Base-by-base conservation (phyloP, 1,140 invertebrate species). In the Drosophila sp. region DNA sequence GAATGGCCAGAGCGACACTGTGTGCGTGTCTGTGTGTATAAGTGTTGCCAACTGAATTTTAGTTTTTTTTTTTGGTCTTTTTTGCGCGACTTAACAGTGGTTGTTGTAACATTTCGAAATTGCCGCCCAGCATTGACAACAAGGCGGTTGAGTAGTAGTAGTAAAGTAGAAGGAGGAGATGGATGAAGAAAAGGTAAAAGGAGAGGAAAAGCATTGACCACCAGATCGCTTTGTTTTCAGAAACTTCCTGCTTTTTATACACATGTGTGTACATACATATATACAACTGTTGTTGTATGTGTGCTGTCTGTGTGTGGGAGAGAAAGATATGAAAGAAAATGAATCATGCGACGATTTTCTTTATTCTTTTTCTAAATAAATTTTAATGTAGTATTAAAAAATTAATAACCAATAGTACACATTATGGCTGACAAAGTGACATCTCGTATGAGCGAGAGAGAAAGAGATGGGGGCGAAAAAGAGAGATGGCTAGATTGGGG, bases 11-110 rank as follows among this genome's bases (percentile, higher is more conserved):
- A 32, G 2, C 10, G 56, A 58, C 32, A 25, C 7, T 1, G 32
- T 35, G 17, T 33, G 33, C 23, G 56, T 25, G 56, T 35, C 3
- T 33, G 30, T 57, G 32, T 58, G 56, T 58, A 38, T 55, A 25
- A 75, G 84, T 79, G 84, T 86, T 86, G 82, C 82, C 82, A 86
- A 89, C 82, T 89, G 76, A 76, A 72, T 79, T 79, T 75, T 61
- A 27, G 23, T 27, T 25, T 50, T 50, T 50, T 47, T 47, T 44
- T 50, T 50, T 50, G 8, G 7, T 8, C 32, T 32, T 58, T 82
- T 86, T 86, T 69, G 79, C 84, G 82, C 82, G 82, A 74, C 72
- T 47, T 79, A 76, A 89, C 71, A 73, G 79, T 81, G 67, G 78
- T 86, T 81, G 78, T 85, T 87, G 82, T 87, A 79, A 58, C 44